A percentile compares a stretch with the other conserved stretches of the same genome.
phyloP scores from a whole-genome alignment of 2,888 invertebrate species.

The Hirtodrosophila trivittata region DNA sequence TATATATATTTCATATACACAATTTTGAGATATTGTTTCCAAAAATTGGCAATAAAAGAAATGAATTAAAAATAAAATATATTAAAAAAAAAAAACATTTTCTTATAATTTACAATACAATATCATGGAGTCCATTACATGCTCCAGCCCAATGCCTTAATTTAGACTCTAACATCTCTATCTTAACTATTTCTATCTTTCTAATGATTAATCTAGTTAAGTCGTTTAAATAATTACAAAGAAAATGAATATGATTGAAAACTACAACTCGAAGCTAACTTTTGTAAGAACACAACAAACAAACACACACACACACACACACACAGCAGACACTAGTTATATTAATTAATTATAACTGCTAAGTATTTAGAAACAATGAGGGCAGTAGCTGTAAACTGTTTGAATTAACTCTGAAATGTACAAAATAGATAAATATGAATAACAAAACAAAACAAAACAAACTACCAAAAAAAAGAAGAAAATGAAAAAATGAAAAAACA shows the following conservation, averaged over 20 bases:
- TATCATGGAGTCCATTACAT: conserved; percentile 14
- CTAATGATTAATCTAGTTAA: conserved; percentile 72
- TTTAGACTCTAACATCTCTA: conserved; percentile 44
- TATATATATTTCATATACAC: background rate
- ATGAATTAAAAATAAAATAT: background rate
- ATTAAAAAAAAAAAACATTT: conserved; percentile 5
- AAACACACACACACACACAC: conserved; percentile 19
- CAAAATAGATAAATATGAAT: conserved; percentile 36
- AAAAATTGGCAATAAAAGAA: conserved; percentile 15
- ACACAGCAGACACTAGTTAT: conserved; percentile 15
- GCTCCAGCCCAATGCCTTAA: conserved; percentile 33
- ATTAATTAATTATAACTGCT: conserved; percentile 58
- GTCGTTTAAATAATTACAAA: conserved; percentile 42
- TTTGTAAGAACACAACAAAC: conserved; percentile 68
- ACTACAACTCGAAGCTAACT: conserved; percentile 55
- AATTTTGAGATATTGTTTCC: conserved; percentile 1
- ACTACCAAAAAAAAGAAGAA: conserved; percentile 20
- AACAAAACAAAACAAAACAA: conserved; percentile 34
- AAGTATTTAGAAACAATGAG: conserved; percentile 54
- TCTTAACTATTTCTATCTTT: conserved; percentile 46
- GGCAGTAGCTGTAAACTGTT: conserved; percentile 48
- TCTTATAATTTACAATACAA: conserved; percentile 29
- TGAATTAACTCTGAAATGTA: conserved; percentile 49
- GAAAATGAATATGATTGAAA: conserved; percentile 31
- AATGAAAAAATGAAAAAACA: conserved; percentile 12